Percentiles rank a stretch among this genome's conserved stretches.
These are phyloP conservation scores for Syrrhaptes paradoxus DNA, from an alignment of 2,113 vertebrate species.

Conservation along the genomic window DNA sequence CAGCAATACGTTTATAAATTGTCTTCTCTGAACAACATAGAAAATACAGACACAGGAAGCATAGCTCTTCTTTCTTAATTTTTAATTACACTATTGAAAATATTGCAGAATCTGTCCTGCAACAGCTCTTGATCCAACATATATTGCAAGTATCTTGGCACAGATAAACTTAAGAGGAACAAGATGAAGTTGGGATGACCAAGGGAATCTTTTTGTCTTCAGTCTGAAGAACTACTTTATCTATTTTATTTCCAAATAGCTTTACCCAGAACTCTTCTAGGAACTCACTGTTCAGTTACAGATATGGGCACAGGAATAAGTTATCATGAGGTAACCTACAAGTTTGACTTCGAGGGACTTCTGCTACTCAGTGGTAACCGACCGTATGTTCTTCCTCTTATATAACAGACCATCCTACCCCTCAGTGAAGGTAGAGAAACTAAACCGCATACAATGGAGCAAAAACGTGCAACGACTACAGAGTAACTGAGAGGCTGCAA, in stretches of 20 bases:
- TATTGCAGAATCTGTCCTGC: neutral
- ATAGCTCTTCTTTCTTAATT: neutral
- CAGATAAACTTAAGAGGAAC: neutral
- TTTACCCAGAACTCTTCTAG: neutral
- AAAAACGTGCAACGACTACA: neutral
- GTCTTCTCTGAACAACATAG: neutral
- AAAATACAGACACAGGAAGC: neutral
- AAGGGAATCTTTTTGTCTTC: neutral
- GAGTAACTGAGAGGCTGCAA: neutral
- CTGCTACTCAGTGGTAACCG: neutral
- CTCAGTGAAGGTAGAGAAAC: neutral
- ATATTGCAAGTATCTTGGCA: neutral
- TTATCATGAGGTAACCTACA: neutral
- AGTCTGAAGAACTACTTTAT: neutral
- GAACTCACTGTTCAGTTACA: neutral
- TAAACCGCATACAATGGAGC: neutral
- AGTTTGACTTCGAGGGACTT: neutral
- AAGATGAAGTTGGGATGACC: neutral
- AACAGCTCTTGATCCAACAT: neutral
- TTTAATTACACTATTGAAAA: neutral
- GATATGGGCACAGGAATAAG: accelerated
- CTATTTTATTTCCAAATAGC: neutral
- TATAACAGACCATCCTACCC: neutral
- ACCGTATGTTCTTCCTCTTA: neutral
- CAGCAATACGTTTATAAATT: neutral